These are phyloP conservation scores for Carpatolechia fugitivella DNA, from an alignment of 2,888 invertebrate genomes.

Conservation along the genomic window DNA sequence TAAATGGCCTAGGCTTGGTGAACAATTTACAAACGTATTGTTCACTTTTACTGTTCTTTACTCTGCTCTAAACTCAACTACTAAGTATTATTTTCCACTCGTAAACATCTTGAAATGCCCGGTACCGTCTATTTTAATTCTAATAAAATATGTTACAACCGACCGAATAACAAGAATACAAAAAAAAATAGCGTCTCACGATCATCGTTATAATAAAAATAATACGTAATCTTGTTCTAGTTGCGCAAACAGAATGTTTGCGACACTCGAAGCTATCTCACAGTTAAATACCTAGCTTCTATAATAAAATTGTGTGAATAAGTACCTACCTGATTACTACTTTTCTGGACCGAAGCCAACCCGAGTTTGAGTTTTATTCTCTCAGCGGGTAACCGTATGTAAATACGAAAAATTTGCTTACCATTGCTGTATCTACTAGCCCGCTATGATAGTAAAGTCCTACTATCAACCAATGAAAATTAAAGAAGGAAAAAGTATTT, in stretches of 20 bases:
- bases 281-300: background rate
- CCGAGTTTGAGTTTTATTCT: background rate
- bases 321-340: constrained; percentile 9
- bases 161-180: background rate
- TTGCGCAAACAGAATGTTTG: constrained; percentile 8
- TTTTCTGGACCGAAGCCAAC: constrained; percentile 1
- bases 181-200: background rate
- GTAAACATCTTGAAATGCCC: background rate
- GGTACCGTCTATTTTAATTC: background rate
- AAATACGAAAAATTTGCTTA: background rate
- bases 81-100: background rate
- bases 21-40: background rate
- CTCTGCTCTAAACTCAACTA: background rate
- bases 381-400: background rate
- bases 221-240: background rate
- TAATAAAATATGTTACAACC: constrained; percentile 5
- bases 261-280: background rate
- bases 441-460: background rate
- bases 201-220: constrained; percentile 10
- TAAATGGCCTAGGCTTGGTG: too few relatives aligned
- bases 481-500: background rate
- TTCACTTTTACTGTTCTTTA: background rate
- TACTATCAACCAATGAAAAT: background rate
- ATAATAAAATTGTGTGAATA: constrained; percentile 3
- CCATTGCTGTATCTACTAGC: background rate